A percentile compares a stretch with the other conserved stretches of the same genome.
phyloP scores from a whole-genome alignment of 2,888 invertebrate species.

The Acrobasis repandana region DNA sequence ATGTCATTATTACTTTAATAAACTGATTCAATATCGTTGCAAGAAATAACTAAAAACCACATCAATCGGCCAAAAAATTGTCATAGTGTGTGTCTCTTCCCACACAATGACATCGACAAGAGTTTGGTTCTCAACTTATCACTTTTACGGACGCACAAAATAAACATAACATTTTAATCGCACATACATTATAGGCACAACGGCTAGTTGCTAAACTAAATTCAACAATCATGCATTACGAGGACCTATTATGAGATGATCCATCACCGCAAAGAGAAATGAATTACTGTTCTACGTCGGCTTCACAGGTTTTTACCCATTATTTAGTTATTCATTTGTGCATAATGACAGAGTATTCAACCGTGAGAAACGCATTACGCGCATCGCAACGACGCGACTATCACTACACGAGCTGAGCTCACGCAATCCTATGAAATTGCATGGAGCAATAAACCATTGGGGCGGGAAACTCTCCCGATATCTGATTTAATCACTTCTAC shows the following conservation, averaged over 20 bases:
- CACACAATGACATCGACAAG: too few species aligned
- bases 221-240: neutral
- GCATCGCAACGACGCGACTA: constrained; percentile 8
- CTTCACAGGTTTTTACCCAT: constrained; percentile 15
- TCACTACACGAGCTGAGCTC: neutral
- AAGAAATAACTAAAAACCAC: too few species aligned
- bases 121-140: too few species aligned
- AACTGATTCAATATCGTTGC: too few species aligned
- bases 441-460: constrained; percentile 17
- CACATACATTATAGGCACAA: too few species aligned
- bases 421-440: constrained; percentile 11
- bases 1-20: too few species aligned
- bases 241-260: neutral
- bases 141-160: too few species aligned
- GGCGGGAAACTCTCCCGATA: constrained; percentile 2
- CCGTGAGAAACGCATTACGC: neutral
- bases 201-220: too few species aligned
- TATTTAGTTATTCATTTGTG: constrained; percentile 5
- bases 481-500: neutral
- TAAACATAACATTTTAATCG: too few species aligned
- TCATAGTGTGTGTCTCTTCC: too few species aligned
- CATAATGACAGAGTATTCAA: constrained; percentile 5
- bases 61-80: too few species aligned
- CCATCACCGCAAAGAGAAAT: constrained; percentile 23
- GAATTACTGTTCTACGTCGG: constrained; percentile 12